These are phyloP conservation scores for Lipophrys pholis DNA, from an alignment of 2,113 vertebrate species.

Conservation along the genomic window DNA sequence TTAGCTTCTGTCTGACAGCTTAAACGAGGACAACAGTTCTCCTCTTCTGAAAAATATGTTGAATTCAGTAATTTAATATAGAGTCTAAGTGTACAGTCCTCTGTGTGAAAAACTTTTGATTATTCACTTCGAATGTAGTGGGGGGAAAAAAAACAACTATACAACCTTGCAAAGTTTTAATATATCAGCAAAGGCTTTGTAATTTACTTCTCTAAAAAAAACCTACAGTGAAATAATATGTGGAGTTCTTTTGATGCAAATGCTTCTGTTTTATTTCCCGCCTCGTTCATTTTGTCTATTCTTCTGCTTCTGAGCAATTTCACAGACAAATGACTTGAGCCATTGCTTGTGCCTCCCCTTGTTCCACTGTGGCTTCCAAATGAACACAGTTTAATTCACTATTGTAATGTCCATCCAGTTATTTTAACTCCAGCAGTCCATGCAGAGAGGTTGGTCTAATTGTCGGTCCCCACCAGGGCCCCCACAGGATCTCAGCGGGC, in stretches of 20 bases:
- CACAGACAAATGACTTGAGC: conserved; percentile 12
- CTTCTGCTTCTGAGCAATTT: conserved; percentile 10
- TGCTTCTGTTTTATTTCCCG: not conserved
- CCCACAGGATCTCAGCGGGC: conserved; percentile 33
- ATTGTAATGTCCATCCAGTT: conserved; percentile 30
- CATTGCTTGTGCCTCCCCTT: not conserved
- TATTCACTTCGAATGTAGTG: not conserved
- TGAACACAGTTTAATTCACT: conserved; percentile 44
- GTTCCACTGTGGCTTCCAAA: conserved; percentile 18
- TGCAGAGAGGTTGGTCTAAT: conserved; percentile 40
- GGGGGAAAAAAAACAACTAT: not conserved
- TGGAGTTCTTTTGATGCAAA: not conserved
- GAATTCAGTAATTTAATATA: too few relatives aligned
- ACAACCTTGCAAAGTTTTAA: not conserved
- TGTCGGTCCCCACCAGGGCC: conserved; percentile 35
- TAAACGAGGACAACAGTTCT: conserved; percentile 31
- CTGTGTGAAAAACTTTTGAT: not conserved
- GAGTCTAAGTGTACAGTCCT: not conserved
- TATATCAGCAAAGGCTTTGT: too few relatives aligned
- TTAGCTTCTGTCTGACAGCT: conserved; percentile 11
- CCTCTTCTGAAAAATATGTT: conserved; percentile 12
- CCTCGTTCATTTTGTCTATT: not conserved
- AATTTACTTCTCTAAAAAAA: not conserved
- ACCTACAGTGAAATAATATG: not conserved
- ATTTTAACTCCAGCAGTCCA: conserved; percentile 29